These are phyloP conservation scores for Botrylloides violaceus DNA, from an alignment of 23 tunicate genomes.

Conservation along the genomic window DNA sequence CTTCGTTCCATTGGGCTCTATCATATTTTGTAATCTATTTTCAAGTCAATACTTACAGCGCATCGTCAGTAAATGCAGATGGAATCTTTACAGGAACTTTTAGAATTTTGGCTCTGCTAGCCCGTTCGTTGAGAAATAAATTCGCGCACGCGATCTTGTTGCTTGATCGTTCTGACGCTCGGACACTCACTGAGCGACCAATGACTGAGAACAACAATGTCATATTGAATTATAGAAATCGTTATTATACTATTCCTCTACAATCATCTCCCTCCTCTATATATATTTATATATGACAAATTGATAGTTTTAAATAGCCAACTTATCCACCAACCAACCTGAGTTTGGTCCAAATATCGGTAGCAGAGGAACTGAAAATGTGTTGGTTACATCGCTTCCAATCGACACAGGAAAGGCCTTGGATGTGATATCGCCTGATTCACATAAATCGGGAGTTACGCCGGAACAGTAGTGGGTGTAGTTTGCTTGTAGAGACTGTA, in stretches of 20 bases:
- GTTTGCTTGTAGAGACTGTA: background rate
- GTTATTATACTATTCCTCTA: too few species aligned
- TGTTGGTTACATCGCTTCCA: slow-evolving; percentile 1
- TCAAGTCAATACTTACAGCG: background rate
- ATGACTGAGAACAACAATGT: slow-evolving; percentile 2
- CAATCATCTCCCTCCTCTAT: too few species aligned
- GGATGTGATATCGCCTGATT: slow-evolving; percentile 8
- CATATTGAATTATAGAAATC: too few species aligned
- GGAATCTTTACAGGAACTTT: slow-evolving; percentile 6
- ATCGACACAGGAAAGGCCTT: background rate
- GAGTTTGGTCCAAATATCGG: slow-evolving; percentile 13
- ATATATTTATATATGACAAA: too few species aligned
- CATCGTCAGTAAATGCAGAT: background rate
- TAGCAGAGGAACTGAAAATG: slow-evolving; percentile 19
- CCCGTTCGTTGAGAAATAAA: background rate
- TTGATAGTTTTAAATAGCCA: too few species aligned
- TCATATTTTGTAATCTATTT: too few species aligned
- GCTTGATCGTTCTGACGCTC: background rate
- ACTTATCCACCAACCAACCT: background rate
- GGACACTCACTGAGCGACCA: slow-evolving; percentile 8
- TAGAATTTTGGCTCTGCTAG: background rate
- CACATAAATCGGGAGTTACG: slow-evolving; percentile 4
- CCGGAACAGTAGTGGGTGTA: slow-evolving; percentile 11
- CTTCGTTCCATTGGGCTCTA: too few species aligned
- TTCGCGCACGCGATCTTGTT: slow-evolving; percentile 4